A percentile compares a stretch with the other conserved stretches of the same genome.
Evolutionary conservation across 2,888 invertebrate genomes (phyloP).

Genomic region (Morpho deidamia): DNA sequence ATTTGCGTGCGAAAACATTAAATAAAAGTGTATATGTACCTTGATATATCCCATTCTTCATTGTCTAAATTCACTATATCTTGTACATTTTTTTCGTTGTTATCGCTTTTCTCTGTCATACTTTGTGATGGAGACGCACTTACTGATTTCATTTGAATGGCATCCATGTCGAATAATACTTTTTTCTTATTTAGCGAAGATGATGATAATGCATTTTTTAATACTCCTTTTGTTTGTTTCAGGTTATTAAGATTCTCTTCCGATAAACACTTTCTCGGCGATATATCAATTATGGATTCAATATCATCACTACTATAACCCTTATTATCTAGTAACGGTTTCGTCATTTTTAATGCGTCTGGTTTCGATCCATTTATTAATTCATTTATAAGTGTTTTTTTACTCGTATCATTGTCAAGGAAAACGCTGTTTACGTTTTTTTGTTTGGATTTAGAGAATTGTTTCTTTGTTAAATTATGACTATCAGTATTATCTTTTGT

Average conservation of each 20-base stretch:
- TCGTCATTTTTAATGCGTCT: constrained; percentile 2
- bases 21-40: constrained; percentile 33
- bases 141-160: constrained; percentile 72
- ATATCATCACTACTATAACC: constrained; percentile 43
- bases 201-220: constrained; percentile 77
- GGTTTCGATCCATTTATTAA: background rate
- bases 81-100: constrained; percentile 54
- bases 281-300: constrained; percentile 40
- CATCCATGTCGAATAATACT: constrained; percentile 81
- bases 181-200: constrained; percentile 80
- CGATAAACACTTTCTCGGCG: constrained; percentile 39
- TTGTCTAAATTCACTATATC: constrained; percentile 62
- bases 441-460: too few species aligned
- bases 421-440: too few species aligned
- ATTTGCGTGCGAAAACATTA: background rate
- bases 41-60: constrained; percentile 76
- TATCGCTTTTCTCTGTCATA: constrained; percentile 58
- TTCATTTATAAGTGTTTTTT: too few species aligned
- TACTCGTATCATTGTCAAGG: too few species aligned
- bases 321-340: constrained; percentile 21
- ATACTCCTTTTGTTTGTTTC: constrained; percentile 73
- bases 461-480: background rate
- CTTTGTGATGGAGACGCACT: constrained; percentile 75
- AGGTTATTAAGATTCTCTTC: constrained; percentile 39
- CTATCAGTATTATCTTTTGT: constrained; percentile 26